Evolutionary conservation across 92 coral and sea anemone genomes (phyloP).

Genomic region (Anthopleura xanthogrammica): DNA sequence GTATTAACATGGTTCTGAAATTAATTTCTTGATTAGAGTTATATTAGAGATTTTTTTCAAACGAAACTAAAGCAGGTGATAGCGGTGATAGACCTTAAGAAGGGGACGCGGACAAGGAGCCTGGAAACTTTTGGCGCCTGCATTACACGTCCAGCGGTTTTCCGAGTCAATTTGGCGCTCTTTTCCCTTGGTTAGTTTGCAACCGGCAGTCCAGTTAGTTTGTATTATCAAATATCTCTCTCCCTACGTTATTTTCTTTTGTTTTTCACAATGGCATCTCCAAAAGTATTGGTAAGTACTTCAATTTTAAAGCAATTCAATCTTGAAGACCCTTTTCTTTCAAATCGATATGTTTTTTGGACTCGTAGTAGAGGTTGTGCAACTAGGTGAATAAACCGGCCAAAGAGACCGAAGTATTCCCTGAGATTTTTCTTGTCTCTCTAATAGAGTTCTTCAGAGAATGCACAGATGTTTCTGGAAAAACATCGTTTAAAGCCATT

Average conservation of each 20-base stretch:
- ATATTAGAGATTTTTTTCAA: too few relatives aligned
- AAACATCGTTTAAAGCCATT: neutral
- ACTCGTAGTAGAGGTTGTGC: neutral
- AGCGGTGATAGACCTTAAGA: too few relatives aligned
- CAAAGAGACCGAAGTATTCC: neutral
- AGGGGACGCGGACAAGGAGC: slow-evolving; percentile 9
- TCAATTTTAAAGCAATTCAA: neutral
- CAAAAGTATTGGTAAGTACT: neutral
- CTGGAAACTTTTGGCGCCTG: neutral
- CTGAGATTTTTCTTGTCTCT: neutral
- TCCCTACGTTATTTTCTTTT: neutral
- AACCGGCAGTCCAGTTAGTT: slow-evolving; percentile 3
- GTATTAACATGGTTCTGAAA: too few relatives aligned
- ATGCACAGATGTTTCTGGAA: neutral
- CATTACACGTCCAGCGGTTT: neutral
- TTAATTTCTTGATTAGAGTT: too few relatives aligned
- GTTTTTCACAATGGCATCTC: slow-evolving; percentile 1
- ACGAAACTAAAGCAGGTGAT: too few relatives aligned
- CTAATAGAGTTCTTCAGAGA: neutral
- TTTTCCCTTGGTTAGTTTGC: neutral
- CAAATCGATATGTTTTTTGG: neutral
- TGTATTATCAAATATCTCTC: neutral
- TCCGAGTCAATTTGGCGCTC: neutral
- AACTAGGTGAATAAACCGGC: neutral
- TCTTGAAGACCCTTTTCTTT: neutral